Evolutionary conservation across 2,888 invertebrate genomes (phyloP), one percentile per base, ranked within the genome.

Genomic region (Aphodius granarius): DNA sequence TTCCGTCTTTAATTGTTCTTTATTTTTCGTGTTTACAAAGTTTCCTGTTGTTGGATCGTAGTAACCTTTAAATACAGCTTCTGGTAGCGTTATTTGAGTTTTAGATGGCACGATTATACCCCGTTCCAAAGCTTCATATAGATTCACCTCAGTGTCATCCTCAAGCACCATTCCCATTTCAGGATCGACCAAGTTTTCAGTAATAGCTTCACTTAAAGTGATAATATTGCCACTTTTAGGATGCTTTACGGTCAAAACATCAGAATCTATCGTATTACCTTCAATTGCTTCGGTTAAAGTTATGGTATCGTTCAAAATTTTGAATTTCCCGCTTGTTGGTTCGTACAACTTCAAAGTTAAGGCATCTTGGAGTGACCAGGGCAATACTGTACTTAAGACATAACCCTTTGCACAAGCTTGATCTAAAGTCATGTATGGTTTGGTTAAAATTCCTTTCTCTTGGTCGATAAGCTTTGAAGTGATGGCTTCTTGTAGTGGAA

Each of bases 11-110:
- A 96, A 87, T 84, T 94, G 93, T 85, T 94, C 94, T 81, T 93
- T 92, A n/a, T 93, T 94, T 82, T 92, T 90, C 2, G 95, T 93
- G 85, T 94, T 94, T 63, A 93, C 93, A 83, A 96, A 94, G 83
- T 94, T 92, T 70, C 97, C 96, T 62, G 94, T 93, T 81, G 92
- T 91, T 0, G 94, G 93, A 88, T 97, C 95, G 83, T 96, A 97
- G 78, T 95, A 91, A n/a, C 96, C 96, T 87, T 95, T 94, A 83
- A 94, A 94, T n/a, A 97, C 93, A 1, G 97, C 97, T 88, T 96
- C 96, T 0, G 95, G 94, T 22, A 97, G 89, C 77, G 95, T 95
- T 79, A 95, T 92, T 85, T 94, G 94, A 73, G 93, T 92, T 85
- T 95, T 94, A 64, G 95, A 93, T 6, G 95, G 94, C 5, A 96